Evolutionary conservation across 2,888 invertebrate genomes (phyloP), one percentile per base, ranked within the genome.

Genomic region (Ecdyonurus torrentis): DNA sequence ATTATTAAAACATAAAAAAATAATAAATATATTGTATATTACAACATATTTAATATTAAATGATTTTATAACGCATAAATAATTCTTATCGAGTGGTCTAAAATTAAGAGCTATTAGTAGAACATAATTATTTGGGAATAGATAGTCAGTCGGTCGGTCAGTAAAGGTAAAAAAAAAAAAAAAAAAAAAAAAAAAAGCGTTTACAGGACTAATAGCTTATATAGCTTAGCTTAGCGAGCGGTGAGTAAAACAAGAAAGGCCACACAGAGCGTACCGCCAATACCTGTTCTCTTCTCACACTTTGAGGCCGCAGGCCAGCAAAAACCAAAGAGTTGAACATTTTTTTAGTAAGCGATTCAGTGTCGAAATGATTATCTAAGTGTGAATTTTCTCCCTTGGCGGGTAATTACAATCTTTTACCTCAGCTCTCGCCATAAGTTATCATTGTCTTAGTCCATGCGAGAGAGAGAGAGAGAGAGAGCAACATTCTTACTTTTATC

Each of bases 311-410:
- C 37, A 37, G 37, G 37, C 37, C 37, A 5, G 37, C 5, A 15
- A 15, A 5, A 37, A 5, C 37, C n/a, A n/a, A n/a, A n/a, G n/a
- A n/a, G 37, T 37, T 15, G 5, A 10, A 37, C 5, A 10, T 10
- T 37, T 37, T 37, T 37, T 37, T 37, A 37, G 7, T 37, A 37
- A 37, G 37, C 37, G 19, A 55, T 55, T 7, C 55, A 55, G 55
- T 55, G 55, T 55, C 55, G 55, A 55, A 55, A 22, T 55, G 7
- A 55, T 55, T 55, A 55, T 55, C n/a, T 55, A 55, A n/a, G 55
- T 55, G 55, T 55, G 55, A 55, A 55, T n/a, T 55, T 20, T 5
- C 22, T n/a, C n/a, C n/a, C n/a, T n/a, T n/a, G 55, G 55, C 22
- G n/a, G 55, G n/a, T 55, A 55, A 55, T 55, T 55, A 55, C 55